Conservation (phyloP, 2,888 invertebrate species). For the Amitus sp. region DNA sequence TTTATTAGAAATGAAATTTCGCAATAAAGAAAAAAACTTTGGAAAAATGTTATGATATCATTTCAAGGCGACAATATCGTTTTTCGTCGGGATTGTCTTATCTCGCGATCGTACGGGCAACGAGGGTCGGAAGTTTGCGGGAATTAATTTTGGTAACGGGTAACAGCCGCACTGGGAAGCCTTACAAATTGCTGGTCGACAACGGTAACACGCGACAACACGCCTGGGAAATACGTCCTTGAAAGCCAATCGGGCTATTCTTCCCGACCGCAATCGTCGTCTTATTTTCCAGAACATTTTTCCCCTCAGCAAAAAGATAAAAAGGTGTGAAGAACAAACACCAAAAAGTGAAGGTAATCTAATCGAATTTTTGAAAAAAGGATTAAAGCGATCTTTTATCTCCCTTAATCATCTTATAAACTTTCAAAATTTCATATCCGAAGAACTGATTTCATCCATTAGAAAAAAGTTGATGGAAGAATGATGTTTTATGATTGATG, state of each 20-base stretch:
- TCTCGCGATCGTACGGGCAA: slow-evolving; percentile 14
- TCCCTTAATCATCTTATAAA: no score
- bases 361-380: no score
- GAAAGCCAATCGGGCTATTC: slow-evolving; percentile 32
- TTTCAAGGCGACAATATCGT: not conserved
- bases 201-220: slow-evolving; percentile 50
- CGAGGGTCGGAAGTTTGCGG: slow-evolving; percentile 24
- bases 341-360: no score
- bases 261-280: not conserved
- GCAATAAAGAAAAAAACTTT: not conserved
- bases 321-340: no score
- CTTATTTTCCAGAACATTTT: not conserved
- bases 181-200: slow-evolving; percentile 45
- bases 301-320: no score
- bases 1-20: not conserved
- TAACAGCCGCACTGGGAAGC: slow-evolving; percentile 55
- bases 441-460: no score
- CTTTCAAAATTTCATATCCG: no score
- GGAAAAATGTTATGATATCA: not conserved
- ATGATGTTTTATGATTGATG: no score
- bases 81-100: slow-evolving; percentile 3
- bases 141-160: slow-evolving; percentile 59
- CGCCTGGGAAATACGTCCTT: slow-evolving; percentile 56
- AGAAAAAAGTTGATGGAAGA: no score
- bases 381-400: no score